These are phyloP conservation scores for Spodoptera picta DNA, from an alignment of 2,888 invertebrate genomes.

Conservation along the genomic window DNA sequence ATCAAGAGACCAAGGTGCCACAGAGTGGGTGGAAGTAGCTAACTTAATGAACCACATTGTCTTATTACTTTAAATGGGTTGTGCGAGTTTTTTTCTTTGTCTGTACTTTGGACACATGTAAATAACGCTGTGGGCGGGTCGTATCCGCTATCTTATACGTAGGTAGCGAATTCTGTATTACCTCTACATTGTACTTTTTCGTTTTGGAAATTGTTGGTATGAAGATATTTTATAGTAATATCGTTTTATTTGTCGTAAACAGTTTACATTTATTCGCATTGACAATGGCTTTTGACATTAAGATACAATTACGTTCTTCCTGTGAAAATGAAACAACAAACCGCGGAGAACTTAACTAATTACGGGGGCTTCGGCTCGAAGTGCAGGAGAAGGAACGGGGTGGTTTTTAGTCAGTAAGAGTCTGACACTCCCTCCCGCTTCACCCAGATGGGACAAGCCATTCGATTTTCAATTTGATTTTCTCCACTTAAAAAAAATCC, in stretches of 20 bases:
- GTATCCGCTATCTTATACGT: constrained; percentile 72
- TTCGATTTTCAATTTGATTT: too few relatives aligned
- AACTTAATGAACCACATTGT: constrained; percentile 85
- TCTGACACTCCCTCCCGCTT: too few relatives aligned
- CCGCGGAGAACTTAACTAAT: too few relatives aligned
- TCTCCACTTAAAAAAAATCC: too few relatives aligned
- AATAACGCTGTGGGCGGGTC: constrained; percentile 77
- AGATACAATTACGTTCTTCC: too few relatives aligned
- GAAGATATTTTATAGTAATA: constrained; percentile 6
- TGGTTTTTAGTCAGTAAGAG: too few relatives aligned
- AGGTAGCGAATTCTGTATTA: constrained; percentile 54
- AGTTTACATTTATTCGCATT: not conserved
- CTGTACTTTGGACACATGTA: constrained; percentile 74
- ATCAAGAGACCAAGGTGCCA: constrained; percentile 62
- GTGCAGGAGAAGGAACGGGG: too few relatives aligned
- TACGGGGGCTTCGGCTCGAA: too few relatives aligned
- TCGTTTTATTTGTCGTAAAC: not conserved
- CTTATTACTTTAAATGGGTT: constrained; percentile 85
- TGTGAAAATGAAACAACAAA: too few relatives aligned
- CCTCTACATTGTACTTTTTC: constrained; percentile 45
- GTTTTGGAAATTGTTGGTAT: constrained; percentile 25
- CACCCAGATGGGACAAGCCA: too few relatives aligned
- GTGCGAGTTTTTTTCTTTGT: constrained; percentile 70
- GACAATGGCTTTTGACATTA: too few relatives aligned
- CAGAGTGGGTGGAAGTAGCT: constrained; percentile 76